phyloP scores from a whole-genome alignment of 1,140 invertebrate genomes.

The Drosophila carrolli region DNA sequence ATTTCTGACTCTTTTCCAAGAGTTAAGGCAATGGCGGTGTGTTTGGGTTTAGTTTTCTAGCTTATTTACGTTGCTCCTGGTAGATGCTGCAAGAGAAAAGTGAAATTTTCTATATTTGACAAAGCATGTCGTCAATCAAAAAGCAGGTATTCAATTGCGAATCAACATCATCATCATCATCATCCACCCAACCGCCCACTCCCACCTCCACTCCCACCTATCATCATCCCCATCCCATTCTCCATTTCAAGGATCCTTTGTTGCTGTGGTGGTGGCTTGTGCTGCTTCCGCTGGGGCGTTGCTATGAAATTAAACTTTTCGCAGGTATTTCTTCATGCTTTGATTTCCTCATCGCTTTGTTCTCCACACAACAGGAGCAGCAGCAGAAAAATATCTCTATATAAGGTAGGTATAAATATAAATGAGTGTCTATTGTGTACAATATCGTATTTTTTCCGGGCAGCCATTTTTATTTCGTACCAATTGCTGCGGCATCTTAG shows the following conservation, averaged over 20 bases:
- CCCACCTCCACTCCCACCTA: background rate
- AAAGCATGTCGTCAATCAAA: conserved; percentile 36
- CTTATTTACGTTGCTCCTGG: conserved; percentile 26
- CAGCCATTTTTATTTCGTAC: conserved; percentile 64
- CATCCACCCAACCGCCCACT: background rate
- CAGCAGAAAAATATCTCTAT: conserved; percentile 35
- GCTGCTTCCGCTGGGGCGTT: conserved; percentile 75
- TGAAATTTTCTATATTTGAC: conserved; percentile 35
- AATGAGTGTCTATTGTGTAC: conserved; percentile 25
- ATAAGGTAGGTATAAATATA: conserved; percentile 12
- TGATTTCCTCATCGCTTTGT: conserved; percentile 73
- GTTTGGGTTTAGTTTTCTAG: conserved; percentile 39
- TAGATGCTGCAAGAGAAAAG: conserved; percentile 57
- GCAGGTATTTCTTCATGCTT: conserved; percentile 80
- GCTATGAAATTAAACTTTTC: conserved; percentile 84
- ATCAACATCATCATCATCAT: conserved; percentile 11
- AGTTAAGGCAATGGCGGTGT: conserved; percentile 77
- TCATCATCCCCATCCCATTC: background rate
- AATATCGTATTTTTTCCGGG: conserved; percentile 27
- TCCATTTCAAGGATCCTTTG: conserved; percentile 26
- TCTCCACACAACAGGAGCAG: conserved; percentile 49
- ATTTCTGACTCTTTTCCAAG: background rate
- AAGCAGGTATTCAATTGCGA: conserved; percentile 34
- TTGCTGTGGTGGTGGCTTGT: conserved; percentile 37
- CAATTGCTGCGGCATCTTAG: conserved; percentile 48